These are phyloP conservation scores for Sardinella longiceps DNA, from an alignment of 2,797 vertebrate genomes.

Conservation along the genomic window DNA sequence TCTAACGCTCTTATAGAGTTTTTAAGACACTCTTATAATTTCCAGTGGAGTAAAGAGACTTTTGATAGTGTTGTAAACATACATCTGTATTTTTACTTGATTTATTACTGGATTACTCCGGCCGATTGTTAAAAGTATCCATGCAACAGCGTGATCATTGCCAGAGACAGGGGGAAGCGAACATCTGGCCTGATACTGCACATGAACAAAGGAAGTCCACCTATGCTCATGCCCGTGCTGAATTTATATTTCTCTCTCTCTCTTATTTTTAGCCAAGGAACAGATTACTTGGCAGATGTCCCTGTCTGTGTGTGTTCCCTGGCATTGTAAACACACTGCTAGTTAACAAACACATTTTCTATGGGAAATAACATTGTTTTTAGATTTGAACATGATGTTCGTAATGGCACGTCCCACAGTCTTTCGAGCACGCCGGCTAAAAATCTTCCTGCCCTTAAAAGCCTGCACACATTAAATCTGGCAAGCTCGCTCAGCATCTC, in stretches of 20 bases:
- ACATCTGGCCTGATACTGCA: conserved; percentile 34
- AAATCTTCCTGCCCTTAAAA: conserved; percentile 29
- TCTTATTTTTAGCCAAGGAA: conserved; percentile 34
- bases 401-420: conserved; percentile 29
- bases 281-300: conserved; percentile 39
- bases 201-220: conserved; percentile 35
- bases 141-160: not conserved
- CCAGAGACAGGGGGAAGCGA: not conserved
- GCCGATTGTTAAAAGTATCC: conserved; percentile 17
- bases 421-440: not conserved
- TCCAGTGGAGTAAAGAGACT: not conserved
- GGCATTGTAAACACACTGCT: conserved; percentile 50
- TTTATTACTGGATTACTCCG: not conserved
- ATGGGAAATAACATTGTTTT: conserved; percentile 44
- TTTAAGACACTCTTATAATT: not conserved
- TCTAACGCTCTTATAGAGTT: not conserved
- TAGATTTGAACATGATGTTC: conserved; percentile 53
- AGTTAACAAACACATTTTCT: conserved; percentile 51
- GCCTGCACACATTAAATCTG: conserved; percentile 33
- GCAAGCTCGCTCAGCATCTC: conserved; percentile 30
- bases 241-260: conserved; percentile 24
- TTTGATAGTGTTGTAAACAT: conserved; percentile 7
- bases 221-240: conserved; percentile 31
- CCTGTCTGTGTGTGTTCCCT: conserved; percentile 43
- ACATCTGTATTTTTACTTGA: conserved; percentile 20